These are phyloP conservation scores for Labrus mixtus DNA, from an alignment of 2,113 vertebrate genomes.

Conservation along the genomic window DNA sequence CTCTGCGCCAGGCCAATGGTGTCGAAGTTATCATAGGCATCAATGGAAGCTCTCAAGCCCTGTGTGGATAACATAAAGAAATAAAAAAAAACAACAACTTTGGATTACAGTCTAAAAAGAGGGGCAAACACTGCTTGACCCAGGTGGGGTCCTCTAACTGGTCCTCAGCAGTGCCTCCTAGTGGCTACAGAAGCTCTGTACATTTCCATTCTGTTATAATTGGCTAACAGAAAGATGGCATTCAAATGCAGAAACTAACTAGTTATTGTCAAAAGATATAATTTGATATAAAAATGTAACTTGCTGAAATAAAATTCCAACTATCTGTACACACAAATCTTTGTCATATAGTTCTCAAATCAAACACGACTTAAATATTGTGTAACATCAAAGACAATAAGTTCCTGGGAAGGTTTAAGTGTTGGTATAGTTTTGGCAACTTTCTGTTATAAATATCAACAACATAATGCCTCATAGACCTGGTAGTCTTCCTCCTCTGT, in stretches of 20 bases:
- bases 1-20: conserved; percentile 89
- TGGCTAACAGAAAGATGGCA: too few species aligned
- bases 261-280: too few species aligned
- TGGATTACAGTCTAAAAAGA: neutral
- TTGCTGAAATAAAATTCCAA: too few species aligned
- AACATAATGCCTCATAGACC: conserved; percentile 71
- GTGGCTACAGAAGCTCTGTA: neutral
- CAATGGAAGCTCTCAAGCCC: conserved; percentile 91
- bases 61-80: conserved; percentile 70
- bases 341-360: too few species aligned
- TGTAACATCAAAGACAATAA: neutral
- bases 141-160: neutral
- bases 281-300: too few species aligned
- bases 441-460: neutral
- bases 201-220: neutral
- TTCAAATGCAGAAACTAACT: too few species aligned
- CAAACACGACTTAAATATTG: too few species aligned
- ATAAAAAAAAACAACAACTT: neutral
- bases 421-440: neutral
- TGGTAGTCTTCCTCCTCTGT: conserved; percentile 94
- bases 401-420: neutral
- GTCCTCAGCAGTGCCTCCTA: conserved; percentile 1
- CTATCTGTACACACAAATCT: too few species aligned
- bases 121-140: neutral
- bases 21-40: conserved; percentile 93